Evolutionary conservation across 1,140 invertebrate genomes (phyloP).

Genomic region (Anadara kagoshimensis): DNA sequence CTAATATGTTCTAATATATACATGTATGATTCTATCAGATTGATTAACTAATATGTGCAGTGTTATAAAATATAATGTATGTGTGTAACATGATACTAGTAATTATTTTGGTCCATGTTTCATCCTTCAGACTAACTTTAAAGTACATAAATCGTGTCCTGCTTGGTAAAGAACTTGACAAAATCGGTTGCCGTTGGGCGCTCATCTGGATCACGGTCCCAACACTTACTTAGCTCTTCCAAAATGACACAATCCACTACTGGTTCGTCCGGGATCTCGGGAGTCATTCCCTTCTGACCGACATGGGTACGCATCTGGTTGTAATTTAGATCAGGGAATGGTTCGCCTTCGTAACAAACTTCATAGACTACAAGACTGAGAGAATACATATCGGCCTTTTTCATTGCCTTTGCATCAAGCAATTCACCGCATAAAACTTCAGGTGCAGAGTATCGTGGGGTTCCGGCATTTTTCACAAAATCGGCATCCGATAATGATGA

Average conservation of each 20-base stretch:
- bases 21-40: no score
- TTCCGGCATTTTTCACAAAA: conserved; percentile 34
- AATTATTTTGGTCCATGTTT: no score
- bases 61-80: no score
- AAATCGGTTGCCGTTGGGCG: conserved; percentile 20
- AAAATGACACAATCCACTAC: conserved; percentile 12
- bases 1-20: no score
- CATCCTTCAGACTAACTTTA: no score
- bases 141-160: no score
- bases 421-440: conserved; percentile 47
- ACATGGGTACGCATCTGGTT: conserved; percentile 34
- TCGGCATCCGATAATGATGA: conserved; percentile 16
- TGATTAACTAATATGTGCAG: no score
- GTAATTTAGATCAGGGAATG: conserved; percentile 38
- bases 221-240: conserved; percentile 19
- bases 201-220: conserved; percentile 22
- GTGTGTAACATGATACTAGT: no score
- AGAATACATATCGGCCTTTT: conserved; percentile 43
- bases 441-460: conserved; percentile 48
- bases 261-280: conserved; percentile 21
- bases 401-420: conserved; percentile 31
- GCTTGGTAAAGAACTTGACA: no score
- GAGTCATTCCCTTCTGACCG: conserved; percentile 19
- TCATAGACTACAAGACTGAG: conserved; percentile 38
- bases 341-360: conserved; percentile 43